phyloP scores from a whole-genome alignment of 2,888 invertebrate species.

The Hofmannophila pseudospretella region DNA sequence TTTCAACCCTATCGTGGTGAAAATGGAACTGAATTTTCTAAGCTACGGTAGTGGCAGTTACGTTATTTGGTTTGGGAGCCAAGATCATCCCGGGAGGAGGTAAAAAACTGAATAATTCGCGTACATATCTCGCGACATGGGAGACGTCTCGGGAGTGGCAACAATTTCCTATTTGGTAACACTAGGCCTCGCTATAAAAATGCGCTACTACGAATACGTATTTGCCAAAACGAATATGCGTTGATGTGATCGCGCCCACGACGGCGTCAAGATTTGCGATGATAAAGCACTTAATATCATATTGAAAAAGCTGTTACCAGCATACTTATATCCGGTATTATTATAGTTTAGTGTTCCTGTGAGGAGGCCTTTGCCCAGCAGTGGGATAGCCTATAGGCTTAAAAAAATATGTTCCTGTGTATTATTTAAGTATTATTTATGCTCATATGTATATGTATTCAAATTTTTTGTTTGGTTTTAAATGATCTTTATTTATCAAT shows the following conservation, averaged over 20 bases:
- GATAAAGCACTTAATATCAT: constrained; percentile 12
- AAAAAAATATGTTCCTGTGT: too few relatives aligned
- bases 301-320: constrained; percentile 12
- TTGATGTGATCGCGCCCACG: constrained; percentile 23
- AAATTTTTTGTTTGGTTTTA: too few relatives aligned
- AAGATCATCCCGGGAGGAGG: constrained; percentile 48
- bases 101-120: constrained; percentile 68
- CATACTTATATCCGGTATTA: too few relatives aligned
- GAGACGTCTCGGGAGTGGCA: constrained; percentile 55
- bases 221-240: constrained; percentile 46
- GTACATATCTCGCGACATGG: constrained; percentile 55
- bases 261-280: constrained; percentile 22
- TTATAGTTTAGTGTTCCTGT: too few relatives aligned
- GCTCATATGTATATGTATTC: too few relatives aligned
- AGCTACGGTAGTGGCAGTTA: constrained; percentile 18
- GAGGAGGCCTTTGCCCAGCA: too few relatives aligned
- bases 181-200: constrained; percentile 47
- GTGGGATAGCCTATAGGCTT: too few relatives aligned
- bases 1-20: constrained; percentile 14
- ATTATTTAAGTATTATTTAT: too few relatives aligned
- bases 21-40: not conserved
- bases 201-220: constrained; percentile 33
- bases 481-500: too few relatives aligned
- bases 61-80: constrained; percentile 30
- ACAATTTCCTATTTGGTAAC: constrained; percentile 61